Evolutionary conservation across 2,113 vertebrate species (phyloP).

Genomic region (human (Homo sapiens)): GRCh38 chr12:107372501-107373000

Average conservation of each 20-base stretch:
- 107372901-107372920: not conserved
- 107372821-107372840: not conserved
- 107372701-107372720: not conserved
- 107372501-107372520: not conserved
- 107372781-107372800: not conserved
- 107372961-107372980: rapidly evolving
- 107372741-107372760: not conserved
- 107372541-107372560: not conserved
- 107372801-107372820: not conserved
- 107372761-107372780: not conserved
- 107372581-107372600: not conserved
- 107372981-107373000: not conserved
- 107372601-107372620: rapidly evolving
- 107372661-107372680: not conserved
- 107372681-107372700: not conserved
- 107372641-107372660: not conserved
- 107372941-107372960: not conserved
- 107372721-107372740: not conserved
- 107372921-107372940: not conserved
- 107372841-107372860: not conserved
- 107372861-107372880: not conserved
- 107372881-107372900: not conserved
- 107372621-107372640: rapidly evolving
- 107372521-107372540: not conserved
- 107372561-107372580: not conserved